Evolutionary conservation across 64 coral and sea anemone species (phyloP).

Genomic region (Actinia equina): DNA sequence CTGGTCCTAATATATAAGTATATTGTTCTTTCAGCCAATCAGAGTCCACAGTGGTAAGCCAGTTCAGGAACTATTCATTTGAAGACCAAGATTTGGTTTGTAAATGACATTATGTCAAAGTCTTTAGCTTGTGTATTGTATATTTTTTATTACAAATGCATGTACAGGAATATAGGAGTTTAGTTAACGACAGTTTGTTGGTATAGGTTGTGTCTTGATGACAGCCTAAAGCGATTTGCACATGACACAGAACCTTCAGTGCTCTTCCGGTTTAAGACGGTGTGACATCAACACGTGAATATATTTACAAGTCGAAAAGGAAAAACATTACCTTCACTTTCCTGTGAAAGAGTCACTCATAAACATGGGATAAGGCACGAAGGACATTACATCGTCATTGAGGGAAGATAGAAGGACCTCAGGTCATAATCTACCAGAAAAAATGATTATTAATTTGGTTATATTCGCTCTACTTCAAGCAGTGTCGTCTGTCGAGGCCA

Average conservation of each 20-base stretch:
- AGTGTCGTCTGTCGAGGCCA: not conserved
- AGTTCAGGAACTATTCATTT: too few species aligned
- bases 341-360: not conserved
- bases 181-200: too few species aligned
- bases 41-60: too few species aligned
- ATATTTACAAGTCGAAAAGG: slow-evolving; percentile 5
- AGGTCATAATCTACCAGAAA: not conserved
- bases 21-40: too few species aligned
- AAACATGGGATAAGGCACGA: not conserved
- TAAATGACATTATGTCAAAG: too few species aligned
- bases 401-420: not conserved
- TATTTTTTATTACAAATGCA: too few species aligned
- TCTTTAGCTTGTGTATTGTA: too few species aligned
- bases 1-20: too few species aligned
- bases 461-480: not conserved
- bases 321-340: not conserved
- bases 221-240: not conserved
- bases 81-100: too few species aligned
- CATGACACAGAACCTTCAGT: not conserved
- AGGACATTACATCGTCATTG: not conserved
- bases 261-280: not conserved
- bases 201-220: not conserved
- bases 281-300: not conserved
- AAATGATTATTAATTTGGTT: not conserved
- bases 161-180: not conserved